phyloP scores from a whole-genome alignment of 2,113 vertebrate species.

The Leucosticte australis region DNA sequence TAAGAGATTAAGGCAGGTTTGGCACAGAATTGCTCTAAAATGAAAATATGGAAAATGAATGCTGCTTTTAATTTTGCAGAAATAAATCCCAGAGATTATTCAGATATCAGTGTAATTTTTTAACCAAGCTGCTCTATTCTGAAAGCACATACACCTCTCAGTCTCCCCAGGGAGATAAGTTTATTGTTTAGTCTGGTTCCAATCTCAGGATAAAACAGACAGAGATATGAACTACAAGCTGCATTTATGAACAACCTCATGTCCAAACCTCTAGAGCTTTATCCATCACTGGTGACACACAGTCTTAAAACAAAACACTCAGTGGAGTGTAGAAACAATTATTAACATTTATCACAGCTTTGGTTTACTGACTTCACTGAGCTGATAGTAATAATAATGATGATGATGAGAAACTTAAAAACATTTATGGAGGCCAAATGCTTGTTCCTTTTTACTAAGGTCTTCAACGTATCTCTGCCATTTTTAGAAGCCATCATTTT shows the following conservation, averaged over 20 bases:
- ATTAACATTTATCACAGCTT: background rate
- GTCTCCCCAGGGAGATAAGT: background rate
- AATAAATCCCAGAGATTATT: background rate
- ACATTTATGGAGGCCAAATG: background rate
- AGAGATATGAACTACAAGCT: background rate
- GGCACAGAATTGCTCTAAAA: background rate
- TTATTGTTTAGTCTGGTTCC: background rate
- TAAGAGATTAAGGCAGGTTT: background rate
- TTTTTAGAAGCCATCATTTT: background rate
- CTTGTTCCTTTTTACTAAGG: background rate
- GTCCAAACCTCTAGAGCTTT: background rate
- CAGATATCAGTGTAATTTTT: background rate
- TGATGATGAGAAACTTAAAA: background rate
- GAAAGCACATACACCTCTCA: background rate
- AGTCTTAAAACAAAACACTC: background rate
- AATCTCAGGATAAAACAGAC: background rate
- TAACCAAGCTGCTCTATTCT: background rate
- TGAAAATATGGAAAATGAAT: background rate
- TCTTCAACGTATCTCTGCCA: background rate
- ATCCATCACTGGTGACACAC: background rate
- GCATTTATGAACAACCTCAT: background rate
- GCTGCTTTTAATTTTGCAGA: constrained; percentile 8
- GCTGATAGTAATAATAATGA: background rate
- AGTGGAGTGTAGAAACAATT: background rate
- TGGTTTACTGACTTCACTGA: background rate